Conservation (phyloP, 2,888 invertebrate genomes). For the Elysia crispata region DNA sequence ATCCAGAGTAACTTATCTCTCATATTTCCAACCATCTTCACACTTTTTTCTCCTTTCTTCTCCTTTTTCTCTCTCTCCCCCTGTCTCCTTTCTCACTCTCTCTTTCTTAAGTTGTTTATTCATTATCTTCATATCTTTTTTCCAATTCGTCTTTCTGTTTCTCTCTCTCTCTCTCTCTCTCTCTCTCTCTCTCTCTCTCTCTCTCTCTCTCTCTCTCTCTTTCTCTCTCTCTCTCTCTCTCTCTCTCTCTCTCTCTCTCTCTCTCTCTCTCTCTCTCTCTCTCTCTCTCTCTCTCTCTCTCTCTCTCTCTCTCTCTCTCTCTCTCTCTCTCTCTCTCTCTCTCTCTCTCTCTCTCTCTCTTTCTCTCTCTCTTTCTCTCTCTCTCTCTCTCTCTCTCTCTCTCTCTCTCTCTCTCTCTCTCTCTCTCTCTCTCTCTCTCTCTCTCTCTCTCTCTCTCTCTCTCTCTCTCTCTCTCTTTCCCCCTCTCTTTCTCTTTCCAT, state of each 20-base stretch:
- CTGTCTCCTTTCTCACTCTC: too few species aligned
- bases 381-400: conserved; percentile 26
- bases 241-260: conserved; percentile 28
- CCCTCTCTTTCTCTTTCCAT: neutral
- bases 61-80: too few species aligned
- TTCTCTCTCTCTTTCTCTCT: neutral
- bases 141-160: neutral
- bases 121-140: too few species aligned
- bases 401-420: conserved; percentile 24
- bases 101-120: too few species aligned
- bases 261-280: conserved; percentile 13
- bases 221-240: conserved; percentile 32
- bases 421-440: conserved; percentile 25
- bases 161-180: conserved; percentile 19
- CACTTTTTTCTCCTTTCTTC: too few species aligned
- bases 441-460: conserved; percentile 27
- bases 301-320: conserved; percentile 15
- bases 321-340: neutral
- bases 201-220: conserved; percentile 19
- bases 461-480: conserved; percentile 21
- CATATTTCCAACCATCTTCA: too few species aligned
- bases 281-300: conserved; percentile 22
- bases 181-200: conserved; percentile 11
- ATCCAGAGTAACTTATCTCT: too few species aligned
- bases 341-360: conserved; percentile 1